phyloP scores from a whole-genome alignment of 2,888 invertebrate species.

The Drosophila nigritarsus region DNA sequence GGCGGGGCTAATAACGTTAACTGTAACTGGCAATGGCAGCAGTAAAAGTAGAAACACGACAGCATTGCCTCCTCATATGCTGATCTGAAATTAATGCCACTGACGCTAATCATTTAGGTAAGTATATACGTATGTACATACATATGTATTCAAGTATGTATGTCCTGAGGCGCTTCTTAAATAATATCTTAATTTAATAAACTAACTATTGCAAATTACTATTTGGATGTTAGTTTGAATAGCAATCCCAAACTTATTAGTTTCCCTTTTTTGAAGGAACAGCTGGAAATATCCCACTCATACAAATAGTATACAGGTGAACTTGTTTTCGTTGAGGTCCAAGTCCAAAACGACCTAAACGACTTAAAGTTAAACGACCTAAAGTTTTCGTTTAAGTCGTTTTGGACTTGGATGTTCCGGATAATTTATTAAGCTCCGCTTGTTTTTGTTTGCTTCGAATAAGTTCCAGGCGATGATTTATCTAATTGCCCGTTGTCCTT shows the following conservation, averaged over 20 bases:
- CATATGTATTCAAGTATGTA: neutral
- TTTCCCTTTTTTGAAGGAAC: neutral
- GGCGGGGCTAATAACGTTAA: slow-evolving; percentile 70
- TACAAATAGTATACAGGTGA: neutral
- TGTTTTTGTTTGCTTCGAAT: neutral
- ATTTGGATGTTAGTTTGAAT: neutral
- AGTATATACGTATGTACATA: neutral
- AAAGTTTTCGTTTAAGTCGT: no score
- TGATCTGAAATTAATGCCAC: slow-evolving; percentile 53
- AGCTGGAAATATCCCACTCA: neutral
- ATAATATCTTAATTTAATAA: neutral
- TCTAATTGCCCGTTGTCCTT: slow-evolving; percentile 52
- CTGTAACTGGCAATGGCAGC: slow-evolving; percentile 67
- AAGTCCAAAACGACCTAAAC: neutral
- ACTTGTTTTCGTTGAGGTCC: neutral
- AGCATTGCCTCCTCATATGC: slow-evolving; percentile 41
- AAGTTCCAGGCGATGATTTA: slow-evolving; percentile 40
- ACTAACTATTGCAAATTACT: neutral
- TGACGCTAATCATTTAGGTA: slow-evolving; percentile 15
- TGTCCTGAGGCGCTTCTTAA: neutral
- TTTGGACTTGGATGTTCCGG: slow-evolving; percentile 23
- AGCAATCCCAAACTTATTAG: neutral
- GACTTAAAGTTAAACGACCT: no score
- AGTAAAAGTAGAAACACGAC: slow-evolving; percentile 56
- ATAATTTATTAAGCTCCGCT: slow-evolving; percentile 39